Base-by-base conservation (phyloP, 2,113 vertebrate species). In the Ctenodactylus gundi region DNA sequence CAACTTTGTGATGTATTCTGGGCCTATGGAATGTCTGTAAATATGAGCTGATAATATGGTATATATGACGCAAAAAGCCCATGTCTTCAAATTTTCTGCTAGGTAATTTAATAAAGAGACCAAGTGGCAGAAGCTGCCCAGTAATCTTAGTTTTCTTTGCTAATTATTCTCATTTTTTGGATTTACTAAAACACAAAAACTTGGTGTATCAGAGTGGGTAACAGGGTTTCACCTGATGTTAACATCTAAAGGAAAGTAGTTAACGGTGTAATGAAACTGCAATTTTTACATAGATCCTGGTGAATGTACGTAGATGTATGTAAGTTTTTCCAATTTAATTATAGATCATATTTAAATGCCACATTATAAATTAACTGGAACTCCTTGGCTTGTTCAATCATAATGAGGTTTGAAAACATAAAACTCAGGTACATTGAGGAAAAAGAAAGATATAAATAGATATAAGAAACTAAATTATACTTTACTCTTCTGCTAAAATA, bases 121-220 rank as follows among this genome's bases (percentile, higher is more conserved):
- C 41, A 13, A 49, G 58, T 17, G 85, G 10, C 86, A 70, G 57
- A 91, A 62, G 11, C 25, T 83, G 7, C 6, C 25, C 17, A 51
- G 13, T 23, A 11, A 8, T 83, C 2, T 68, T 62, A 36, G 46
- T 89, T 85, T 68, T 83, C 27, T 86, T 92, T 85, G 80, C 21
- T 53, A 62, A 31, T 65, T 44, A 41, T 60, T 94, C 55, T 85
- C 3, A 7, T 68, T 76, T 82, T 67, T 55, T 83, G 65, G 67
- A 4, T 85, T 81, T 92, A 10, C 73, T 77, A 57, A 91, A 95
- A 94, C 84, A 11, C 31, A 91, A 91, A 55, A 21, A 25, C 18
- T 64, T 34, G 17, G 18, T 67, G 7, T 87, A 60, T 72, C 29
- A 34, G 65, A 88, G 11, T 31, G 11, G 58, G 9, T 82, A 73